Percentiles rank a stretch among this genome's conserved stretches.
These are phyloP conservation scores for Enteromius radiatus DNA, from an alignment of 2,797 vertebrate genomes.

Conservation along the genomic window DNA sequence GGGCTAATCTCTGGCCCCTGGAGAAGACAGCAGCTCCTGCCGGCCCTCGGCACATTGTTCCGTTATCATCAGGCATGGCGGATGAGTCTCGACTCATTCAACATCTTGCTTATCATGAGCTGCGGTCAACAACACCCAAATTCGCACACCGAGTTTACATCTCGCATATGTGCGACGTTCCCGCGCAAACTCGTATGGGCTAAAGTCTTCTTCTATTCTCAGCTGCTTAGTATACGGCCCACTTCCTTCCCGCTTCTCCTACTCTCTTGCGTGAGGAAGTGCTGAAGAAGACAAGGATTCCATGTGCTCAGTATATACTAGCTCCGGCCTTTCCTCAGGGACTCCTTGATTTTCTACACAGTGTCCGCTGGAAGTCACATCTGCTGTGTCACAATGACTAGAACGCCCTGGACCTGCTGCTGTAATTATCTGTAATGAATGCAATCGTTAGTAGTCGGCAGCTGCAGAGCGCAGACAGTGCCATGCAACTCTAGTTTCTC, in stretches of 20 bases:
- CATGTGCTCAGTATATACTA: slow-evolving; percentile 71
- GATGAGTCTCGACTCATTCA: slow-evolving; percentile 68
- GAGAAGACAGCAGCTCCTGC: slow-evolving; percentile 72
- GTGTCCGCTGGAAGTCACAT: slow-evolving; percentile 47
- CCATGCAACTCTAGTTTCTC: neutral
- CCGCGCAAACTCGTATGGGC: neutral
- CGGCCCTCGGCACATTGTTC: slow-evolving; percentile 78
- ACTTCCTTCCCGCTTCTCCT: slow-evolving; percentile 74
- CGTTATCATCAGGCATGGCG: slow-evolving; percentile 77
- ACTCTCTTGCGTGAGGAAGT: slow-evolving; percentile 70
- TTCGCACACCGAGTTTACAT: neutral
- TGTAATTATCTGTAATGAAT: slow-evolving; percentile 13
- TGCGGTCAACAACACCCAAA: slow-evolving; percentile 24
- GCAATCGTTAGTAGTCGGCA: slow-evolving; percentile 6
- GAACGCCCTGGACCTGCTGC: slow-evolving; percentile 32
- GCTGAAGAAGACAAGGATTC: slow-evolving; percentile 57
- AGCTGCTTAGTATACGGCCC: slow-evolving; percentile 10
- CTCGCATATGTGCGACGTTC: neutral
- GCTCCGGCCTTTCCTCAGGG: slow-evolving; percentile 73
- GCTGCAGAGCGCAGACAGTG: neutral
- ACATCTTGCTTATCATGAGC: slow-evolving; percentile 66
- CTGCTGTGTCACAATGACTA: slow-evolving; percentile 34
- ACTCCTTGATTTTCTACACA: slow-evolving; percentile 45
- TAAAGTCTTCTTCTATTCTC: slow-evolving; percentile 29
- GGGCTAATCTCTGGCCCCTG: slow-evolving; percentile 87